These are phyloP conservation scores for Piaya cayana DNA, from an alignment of 2,113 vertebrate genomes.

Conservation along the genomic window DNA sequence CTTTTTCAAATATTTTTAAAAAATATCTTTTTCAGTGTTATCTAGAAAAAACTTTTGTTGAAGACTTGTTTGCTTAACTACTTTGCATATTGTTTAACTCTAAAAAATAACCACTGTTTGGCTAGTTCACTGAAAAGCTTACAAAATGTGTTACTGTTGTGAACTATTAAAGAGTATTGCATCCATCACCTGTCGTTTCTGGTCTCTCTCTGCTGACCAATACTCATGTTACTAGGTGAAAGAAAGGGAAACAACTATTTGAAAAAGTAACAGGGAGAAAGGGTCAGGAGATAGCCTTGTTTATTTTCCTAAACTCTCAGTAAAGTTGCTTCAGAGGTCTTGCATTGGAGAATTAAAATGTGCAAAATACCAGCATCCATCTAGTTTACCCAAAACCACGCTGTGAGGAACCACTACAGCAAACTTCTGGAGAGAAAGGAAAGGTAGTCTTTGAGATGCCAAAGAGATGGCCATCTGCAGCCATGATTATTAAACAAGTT, in stretches of 20 bases:
- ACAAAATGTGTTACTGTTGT: neutral
- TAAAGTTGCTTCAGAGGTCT: neutral
- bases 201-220: neutral
- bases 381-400: neutral
- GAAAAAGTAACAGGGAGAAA: neutral
- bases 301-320: neutral
- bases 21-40: neutral
- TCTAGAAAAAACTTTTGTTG: neutral
- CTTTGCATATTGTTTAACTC: neutral
- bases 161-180: neutral
- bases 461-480: neutral
- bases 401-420: neutral
- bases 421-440: neutral
- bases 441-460: neutral
- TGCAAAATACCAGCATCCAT: neutral
- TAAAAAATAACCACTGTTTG: neutral
- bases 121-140: neutral
- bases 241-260: neutral
- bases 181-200: neutral
- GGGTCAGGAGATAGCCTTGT: neutral
- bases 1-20: neutral
- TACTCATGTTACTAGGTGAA: neutral
- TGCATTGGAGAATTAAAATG: neutral
- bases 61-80: neutral
- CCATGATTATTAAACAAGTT: neutral